These are phyloP conservation scores for Carpatolechia fugitivella DNA, from an alignment of 2,888 invertebrate species.

Conservation along the genomic window DNA sequence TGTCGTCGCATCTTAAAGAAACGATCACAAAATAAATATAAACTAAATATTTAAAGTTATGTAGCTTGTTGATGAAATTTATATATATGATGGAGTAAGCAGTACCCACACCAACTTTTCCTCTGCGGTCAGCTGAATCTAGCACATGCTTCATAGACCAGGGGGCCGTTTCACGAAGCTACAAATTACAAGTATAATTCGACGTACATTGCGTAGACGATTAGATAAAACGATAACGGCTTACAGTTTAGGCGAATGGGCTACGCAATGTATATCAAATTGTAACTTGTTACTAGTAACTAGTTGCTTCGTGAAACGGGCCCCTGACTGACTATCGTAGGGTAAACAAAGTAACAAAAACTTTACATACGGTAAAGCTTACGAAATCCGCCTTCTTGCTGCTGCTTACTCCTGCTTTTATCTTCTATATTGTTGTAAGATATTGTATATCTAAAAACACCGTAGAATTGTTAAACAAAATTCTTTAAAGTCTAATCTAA, in stretches of 20 bases:
- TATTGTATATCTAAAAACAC: constrained; percentile 63
- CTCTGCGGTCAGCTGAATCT: neutral
- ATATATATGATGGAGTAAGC: constrained; percentile 65
- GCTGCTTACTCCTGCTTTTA: constrained; percentile 71
- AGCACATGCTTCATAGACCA: neutral
- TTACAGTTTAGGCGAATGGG: too few relatives aligned
- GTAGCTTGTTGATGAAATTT: constrained; percentile 58
- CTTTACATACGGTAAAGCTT: neutral
- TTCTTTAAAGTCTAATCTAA: constrained; percentile 55
- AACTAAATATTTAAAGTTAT: constrained; percentile 49
- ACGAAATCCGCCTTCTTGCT: constrained; percentile 26
- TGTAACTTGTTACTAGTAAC: too few relatives aligned
- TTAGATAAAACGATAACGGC: too few relatives aligned
- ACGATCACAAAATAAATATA: constrained; percentile 29
- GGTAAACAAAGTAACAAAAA: neutral
- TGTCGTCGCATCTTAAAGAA: constrained; percentile 58
- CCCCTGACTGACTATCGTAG: too few relatives aligned
- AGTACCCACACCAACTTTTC: constrained; percentile 31
- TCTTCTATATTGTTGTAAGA: constrained; percentile 65
- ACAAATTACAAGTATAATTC: too few relatives aligned
- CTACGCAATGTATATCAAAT: too few relatives aligned
- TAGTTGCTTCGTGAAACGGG: too few relatives aligned
- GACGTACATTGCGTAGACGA: too few relatives aligned
- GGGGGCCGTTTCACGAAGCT: too few relatives aligned
- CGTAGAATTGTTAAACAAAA: constrained; percentile 66